These are phyloP conservation scores for Hozukius guyotensis DNA, from an alignment of 2,797 vertebrate species.

Conservation along the genomic window DNA sequence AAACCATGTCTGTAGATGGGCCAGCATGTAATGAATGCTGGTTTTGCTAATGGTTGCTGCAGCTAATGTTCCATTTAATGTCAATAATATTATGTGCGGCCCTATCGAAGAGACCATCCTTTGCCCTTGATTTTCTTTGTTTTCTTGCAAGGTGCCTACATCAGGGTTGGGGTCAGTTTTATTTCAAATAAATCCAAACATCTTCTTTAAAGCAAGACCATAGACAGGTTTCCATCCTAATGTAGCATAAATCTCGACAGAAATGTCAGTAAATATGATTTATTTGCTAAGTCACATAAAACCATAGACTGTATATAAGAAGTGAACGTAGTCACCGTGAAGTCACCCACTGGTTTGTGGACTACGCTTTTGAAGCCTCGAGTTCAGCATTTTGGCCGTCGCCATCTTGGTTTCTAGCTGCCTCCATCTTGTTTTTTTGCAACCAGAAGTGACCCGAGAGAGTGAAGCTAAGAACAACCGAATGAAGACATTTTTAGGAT, in stretches of 20 bases:
- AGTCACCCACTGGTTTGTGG: background rate
- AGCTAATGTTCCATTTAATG: slow-evolving; percentile 16
- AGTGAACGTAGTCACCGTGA: background rate
- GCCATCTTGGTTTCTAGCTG: background rate
- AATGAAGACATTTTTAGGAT: background rate
- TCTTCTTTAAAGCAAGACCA: background rate
- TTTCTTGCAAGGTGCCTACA: background rate
- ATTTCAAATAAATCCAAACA: background rate
- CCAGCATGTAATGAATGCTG: slow-evolving; percentile 9
- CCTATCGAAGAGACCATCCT: background rate
- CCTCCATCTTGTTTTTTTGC: background rate
- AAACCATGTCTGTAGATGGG: slow-evolving; percentile 12
- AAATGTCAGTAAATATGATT: background rate
- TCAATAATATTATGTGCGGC: background rate
- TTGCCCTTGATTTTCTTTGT: background rate
- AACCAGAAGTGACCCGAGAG: background rate
- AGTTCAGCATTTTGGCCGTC: background rate
- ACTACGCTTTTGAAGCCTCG: background rate
- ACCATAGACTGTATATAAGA: background rate
- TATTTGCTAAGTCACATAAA: background rate
- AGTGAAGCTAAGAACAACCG: background rate
- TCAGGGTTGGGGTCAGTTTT: background rate
- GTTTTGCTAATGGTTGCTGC: slow-evolving; percentile 17
- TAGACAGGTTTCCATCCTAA: background rate
- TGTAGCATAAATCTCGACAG: background rate